phyloP scores from a whole-genome alignment of 30 jellyfish, hydroid and myxozoan species.

The Aurelia coerulea region DNA sequence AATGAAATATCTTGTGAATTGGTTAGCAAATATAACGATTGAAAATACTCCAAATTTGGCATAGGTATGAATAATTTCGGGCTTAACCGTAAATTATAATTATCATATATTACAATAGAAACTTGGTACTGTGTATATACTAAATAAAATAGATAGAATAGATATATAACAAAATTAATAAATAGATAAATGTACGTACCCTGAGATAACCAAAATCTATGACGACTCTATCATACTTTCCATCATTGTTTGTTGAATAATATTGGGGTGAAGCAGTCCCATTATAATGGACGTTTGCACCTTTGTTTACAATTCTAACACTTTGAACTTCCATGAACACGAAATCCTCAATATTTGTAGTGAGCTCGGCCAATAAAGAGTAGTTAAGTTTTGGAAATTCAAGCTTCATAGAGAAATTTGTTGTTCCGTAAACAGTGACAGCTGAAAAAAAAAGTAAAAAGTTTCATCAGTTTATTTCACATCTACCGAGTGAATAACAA shows the following conservation, averaged over 20 bases:
- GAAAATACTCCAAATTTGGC: too few species aligned
- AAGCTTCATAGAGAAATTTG: constrained; percentile 53
- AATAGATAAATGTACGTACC: constrained; percentile 24
- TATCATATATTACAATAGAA: too few species aligned
- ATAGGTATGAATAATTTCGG: too few species aligned
- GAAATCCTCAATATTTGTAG: constrained; percentile 78
- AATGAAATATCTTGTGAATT: too few species aligned
- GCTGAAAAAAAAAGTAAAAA: constrained; percentile 32
- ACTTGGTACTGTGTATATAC: too few species aligned
- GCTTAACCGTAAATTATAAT: too few species aligned
- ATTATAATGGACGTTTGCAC: constrained; percentile 54
- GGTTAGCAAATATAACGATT: too few species aligned
- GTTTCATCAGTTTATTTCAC: background rate
- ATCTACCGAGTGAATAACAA: too few species aligned
- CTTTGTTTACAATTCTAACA: constrained; percentile 49
- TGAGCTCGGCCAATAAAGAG: constrained; percentile 73
- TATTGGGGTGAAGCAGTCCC: constrained; percentile 52
- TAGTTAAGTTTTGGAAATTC: constrained; percentile 76
- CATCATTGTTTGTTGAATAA: constrained; percentile 56
- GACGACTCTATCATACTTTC: constrained; percentile 64
- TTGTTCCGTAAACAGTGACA: constrained; percentile 42
- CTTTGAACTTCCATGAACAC: constrained; percentile 68
- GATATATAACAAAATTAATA: too few species aligned
- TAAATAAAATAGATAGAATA: too few species aligned
- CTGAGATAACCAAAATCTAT: constrained; percentile 69